These are phyloP conservation scores for Pterocles orientalis DNA, from an alignment of 2,113 vertebrate species.

Conservation along the genomic window DNA sequence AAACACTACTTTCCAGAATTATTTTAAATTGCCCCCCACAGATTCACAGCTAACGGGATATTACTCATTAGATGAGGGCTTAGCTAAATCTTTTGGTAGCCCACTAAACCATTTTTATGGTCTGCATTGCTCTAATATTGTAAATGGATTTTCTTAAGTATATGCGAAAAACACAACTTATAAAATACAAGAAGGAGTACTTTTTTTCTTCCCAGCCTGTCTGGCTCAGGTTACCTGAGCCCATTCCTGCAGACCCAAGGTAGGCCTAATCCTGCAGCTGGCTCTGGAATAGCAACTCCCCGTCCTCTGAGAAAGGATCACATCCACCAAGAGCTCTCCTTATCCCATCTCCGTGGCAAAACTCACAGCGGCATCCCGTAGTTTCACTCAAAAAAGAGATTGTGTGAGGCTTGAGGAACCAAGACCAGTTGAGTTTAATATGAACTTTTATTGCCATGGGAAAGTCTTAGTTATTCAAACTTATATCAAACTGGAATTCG, in stretches of 20 bases:
- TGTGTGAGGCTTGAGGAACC: neutral
- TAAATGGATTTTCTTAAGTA: neutral
- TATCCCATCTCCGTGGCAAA: neutral
- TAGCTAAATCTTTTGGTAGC: slow-evolving; percentile 46
- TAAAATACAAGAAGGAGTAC: neutral
- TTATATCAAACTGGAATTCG: neutral
- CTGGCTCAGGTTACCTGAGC: neutral
- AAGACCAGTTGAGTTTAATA: slow-evolving; percentile 3
- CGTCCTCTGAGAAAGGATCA: neutral
- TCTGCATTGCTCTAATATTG: neutral
- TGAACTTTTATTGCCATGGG: slow-evolving; percentile 19
- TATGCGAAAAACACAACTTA: neutral
- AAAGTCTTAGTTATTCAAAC: neutral
- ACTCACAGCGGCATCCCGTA: neutral
- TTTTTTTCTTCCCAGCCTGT: neutral
- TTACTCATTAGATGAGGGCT: slow-evolving; percentile 28
- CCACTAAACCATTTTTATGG: slow-evolving; percentile 30
- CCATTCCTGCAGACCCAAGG: neutral
- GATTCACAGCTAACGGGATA: neutral
- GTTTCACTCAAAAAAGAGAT: neutral
- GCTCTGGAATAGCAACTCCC: neutral
- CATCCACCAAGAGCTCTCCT: neutral
- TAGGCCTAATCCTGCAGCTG: neutral
- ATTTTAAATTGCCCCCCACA: neutral
- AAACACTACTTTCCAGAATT: neutral